phyloP scores from a whole-genome alignment of 2,888 invertebrate species.

The Himalopsyche kuldschensis region DNA sequence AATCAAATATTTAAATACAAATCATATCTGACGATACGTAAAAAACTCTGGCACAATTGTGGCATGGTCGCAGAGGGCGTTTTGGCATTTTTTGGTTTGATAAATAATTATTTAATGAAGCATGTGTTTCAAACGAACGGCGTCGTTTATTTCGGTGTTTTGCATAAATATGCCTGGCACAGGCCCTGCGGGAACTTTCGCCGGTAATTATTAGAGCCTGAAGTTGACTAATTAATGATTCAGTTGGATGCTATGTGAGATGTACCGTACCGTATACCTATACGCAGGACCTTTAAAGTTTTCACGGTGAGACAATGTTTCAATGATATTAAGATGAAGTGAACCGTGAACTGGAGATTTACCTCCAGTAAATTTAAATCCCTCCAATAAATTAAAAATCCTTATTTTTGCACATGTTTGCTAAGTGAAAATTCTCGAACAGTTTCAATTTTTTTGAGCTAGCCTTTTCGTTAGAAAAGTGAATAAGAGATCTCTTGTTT shows the following conservation, averaged over 20 bases:
- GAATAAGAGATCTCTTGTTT: too few species aligned
- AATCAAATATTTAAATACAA: background rate
- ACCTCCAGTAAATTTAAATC: background rate
- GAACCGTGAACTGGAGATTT: background rate
- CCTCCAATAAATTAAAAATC: background rate
- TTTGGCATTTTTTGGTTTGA: background rate
- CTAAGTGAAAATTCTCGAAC: too few species aligned
- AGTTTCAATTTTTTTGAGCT: too few species aligned
- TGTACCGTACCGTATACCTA: background rate
- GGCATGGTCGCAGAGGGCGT: background rate
- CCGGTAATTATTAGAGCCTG: slow-evolving; percentile 26
- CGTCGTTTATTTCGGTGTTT: background rate
- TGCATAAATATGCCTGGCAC: background rate
- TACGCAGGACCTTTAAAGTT: slow-evolving; percentile 11
- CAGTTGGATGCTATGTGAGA: slow-evolving; percentile 7
- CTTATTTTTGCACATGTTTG: too few species aligned
- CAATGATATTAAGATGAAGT: background rate
- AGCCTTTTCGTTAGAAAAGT: too few species aligned
- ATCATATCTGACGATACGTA: background rate
- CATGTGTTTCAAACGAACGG: background rate
- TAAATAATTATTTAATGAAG: background rate
- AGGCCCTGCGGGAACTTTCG: slow-evolving; percentile 6
- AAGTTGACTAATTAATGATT: slow-evolving; percentile 28
- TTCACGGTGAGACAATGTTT: slow-evolving; percentile 18
- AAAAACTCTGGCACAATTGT: background rate